Evolutionary conservation across 1,140 invertebrate species (phyloP).

Genomic region (Drosophila arawakana): DNA sequence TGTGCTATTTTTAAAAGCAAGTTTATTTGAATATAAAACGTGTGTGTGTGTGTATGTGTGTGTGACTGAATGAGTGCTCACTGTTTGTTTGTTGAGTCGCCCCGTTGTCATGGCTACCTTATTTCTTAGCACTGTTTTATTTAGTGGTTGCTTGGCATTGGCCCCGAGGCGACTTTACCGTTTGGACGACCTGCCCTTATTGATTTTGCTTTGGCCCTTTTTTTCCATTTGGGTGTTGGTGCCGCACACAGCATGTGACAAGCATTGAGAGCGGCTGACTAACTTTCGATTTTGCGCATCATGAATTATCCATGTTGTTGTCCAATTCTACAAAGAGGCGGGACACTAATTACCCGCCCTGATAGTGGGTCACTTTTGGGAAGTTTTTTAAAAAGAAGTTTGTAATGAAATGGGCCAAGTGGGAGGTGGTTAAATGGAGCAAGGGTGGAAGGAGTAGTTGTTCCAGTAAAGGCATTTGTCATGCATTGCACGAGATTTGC

Average conservation of each 20-base stretch:
- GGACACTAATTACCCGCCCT: slow-evolving; percentile 64
- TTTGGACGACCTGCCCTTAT: slow-evolving; percentile 42
- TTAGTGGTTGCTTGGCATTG: slow-evolving; percentile 78
- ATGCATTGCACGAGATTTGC: slow-evolving; percentile 73
- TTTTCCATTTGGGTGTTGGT: slow-evolving; percentile 23
- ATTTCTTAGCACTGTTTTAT: slow-evolving; percentile 52
- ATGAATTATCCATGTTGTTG: slow-evolving; percentile 59
- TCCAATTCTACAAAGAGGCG: not conserved
- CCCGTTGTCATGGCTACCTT: slow-evolving; percentile 65
- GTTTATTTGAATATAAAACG: slow-evolving; percentile 67
- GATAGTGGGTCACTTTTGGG: slow-evolving; percentile 63
- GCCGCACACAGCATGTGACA: slow-evolving; percentile 47
- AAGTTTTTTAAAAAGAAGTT: slow-evolving; percentile 14
- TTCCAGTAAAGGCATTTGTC: slow-evolving; percentile 60
- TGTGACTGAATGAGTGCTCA: slow-evolving; percentile 19
- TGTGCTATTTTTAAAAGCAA: slow-evolving; percentile 72
- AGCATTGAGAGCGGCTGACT: slow-evolving; percentile 51
- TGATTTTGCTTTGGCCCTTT: slow-evolving; percentile 60
- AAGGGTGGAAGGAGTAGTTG: not conserved
- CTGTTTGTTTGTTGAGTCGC: slow-evolving; percentile 69
- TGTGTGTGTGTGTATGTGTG: slow-evolving; percentile 15
- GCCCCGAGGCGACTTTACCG: slow-evolving; percentile 38
- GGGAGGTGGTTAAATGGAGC: not conserved
- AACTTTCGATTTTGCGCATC: slow-evolving; percentile 78
- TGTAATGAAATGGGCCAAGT: not conserved